phyloP scores from a whole-genome alignment of 2,113 vertebrate species.

The Scomber colias region DNA sequence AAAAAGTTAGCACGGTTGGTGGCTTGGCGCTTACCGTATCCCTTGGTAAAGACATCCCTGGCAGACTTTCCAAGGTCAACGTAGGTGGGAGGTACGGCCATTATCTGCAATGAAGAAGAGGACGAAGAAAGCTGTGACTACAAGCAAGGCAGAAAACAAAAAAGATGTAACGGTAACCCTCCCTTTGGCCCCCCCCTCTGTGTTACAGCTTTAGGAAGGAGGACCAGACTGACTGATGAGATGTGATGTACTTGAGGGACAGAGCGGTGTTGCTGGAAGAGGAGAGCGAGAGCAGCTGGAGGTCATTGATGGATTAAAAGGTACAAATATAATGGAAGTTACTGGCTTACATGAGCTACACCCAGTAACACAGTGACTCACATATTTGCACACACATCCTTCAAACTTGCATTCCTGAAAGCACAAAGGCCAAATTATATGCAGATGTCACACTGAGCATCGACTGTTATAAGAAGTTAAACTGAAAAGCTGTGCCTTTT shows the following conservation, averaged over 20 bases:
- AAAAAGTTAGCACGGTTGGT: background rate
- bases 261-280: conserved; percentile 3
- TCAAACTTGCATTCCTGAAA: background rate
- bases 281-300: background rate
- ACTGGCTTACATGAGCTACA: background rate
- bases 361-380: background rate
- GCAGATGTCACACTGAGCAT: background rate
- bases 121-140: background rate
- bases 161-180: background rate
- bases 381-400: background rate
- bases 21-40: conserved; percentile 89
- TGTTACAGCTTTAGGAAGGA: background rate
- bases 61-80: conserved; percentile 95
- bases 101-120: conserved; percentile 82
- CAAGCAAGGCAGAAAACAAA: background rate
- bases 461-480: too few species aligned
- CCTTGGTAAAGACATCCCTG: conserved; percentile 96
- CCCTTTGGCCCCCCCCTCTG: background rate
- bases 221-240: conserved; percentile 19
- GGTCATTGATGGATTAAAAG: conserved; percentile 3
- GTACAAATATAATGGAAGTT: conserved; percentile 4
- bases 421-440: background rate
- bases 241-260: conserved; percentile 15
- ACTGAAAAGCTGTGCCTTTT: too few species aligned
- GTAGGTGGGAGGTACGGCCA: conserved; percentile 96